A percentile compares a stretch with the other conserved stretches of the same genome.
phyloP scores from a whole-genome alignment of 2,113 vertebrate genomes.

The Pelusios castaneus region DNA sequence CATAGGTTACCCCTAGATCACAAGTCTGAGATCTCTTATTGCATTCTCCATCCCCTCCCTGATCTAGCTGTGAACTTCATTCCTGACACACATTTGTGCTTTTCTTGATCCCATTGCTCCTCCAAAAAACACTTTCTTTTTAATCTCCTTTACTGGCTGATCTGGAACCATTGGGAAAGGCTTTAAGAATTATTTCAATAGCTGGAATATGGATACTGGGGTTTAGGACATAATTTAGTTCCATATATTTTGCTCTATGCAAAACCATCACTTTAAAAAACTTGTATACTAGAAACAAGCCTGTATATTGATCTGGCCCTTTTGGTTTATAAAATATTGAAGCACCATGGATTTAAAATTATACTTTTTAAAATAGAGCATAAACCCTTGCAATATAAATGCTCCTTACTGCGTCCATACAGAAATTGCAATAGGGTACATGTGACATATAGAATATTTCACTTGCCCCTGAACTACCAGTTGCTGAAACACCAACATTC shows the following conservation, averaged over 20 bases:
- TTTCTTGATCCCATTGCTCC: neutral
- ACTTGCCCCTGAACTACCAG: neutral
- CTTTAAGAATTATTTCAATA: conserved; percentile 11
- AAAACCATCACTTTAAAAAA: neutral
- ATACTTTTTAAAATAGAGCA: neutral
- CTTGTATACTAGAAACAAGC: rapidly evolving
- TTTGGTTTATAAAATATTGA: neutral
- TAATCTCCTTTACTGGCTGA: neutral
- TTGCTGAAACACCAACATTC: neutral
- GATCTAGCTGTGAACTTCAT: neutral
- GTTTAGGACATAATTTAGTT: neutral
- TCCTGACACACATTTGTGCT: neutral
- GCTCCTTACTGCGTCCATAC: neutral
- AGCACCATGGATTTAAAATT: neutral
- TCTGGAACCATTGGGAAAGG: neutral
- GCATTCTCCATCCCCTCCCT: neutral
- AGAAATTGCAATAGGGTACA: rapidly evolving
- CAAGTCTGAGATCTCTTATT: neutral
- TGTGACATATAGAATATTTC: rapidly evolving
- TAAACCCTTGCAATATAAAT: rapidly evolving
- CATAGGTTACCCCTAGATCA: neutral
- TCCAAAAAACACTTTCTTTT: neutral
- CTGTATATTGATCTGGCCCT: neutral
- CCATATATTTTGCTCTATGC: neutral
- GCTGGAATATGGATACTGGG: neutral